Base-by-base conservation (phyloP, 1,140 invertebrate species). In the Drosophila willistoni region DNA sequence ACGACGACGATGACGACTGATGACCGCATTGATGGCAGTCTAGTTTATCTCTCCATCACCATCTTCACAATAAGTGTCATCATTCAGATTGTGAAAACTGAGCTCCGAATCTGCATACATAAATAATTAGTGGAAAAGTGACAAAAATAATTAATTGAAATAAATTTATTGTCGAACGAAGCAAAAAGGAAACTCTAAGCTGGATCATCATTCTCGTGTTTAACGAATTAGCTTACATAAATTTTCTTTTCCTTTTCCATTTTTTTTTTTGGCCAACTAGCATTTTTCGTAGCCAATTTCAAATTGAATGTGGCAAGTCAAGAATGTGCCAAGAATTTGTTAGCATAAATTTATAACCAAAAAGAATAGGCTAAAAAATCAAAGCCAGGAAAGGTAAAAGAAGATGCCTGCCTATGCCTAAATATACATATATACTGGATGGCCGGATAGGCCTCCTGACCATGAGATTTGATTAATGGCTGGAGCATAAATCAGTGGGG, bases 391-490 rank as follows among this genome's bases (percentile, higher is more conserved):
- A 39, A 47, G 44, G 44, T 3, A 47, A 19, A 19, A 7, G 44
- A 7, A 19, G 7, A 7, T 13, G 14, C 44, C 44, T 47, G 14
- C 17, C 44, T 47, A 51, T 4, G 44, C 17, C 44, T 10, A 51
- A 51, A 19, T 9, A 51, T 22, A 19, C 2, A 22, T 19, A 12
- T 33, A 17, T 25, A 29, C 29, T 29, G 29, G 29, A 7, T 9
- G 44, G 17, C 17, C 59, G 44, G 17, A 51, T 25, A 3, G n/a
- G 39, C 29, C 9, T 41, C 34, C 34, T 25, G 9, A n/a, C 19
- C 71, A 29, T 78, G 76, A 29, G 57, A 69, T 64, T 72, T 78
- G 76, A 78, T 78, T 78, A 78, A 78, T 78, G 51, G 75, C 64
- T 51, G n/a, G 17, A 51, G 66, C 76, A 78, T 78, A 78, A 78